These are phyloP conservation scores for Microcebus jonahi DNA, from an alignment of 2,113 vertebrate species.

Conservation along the genomic window DNA sequence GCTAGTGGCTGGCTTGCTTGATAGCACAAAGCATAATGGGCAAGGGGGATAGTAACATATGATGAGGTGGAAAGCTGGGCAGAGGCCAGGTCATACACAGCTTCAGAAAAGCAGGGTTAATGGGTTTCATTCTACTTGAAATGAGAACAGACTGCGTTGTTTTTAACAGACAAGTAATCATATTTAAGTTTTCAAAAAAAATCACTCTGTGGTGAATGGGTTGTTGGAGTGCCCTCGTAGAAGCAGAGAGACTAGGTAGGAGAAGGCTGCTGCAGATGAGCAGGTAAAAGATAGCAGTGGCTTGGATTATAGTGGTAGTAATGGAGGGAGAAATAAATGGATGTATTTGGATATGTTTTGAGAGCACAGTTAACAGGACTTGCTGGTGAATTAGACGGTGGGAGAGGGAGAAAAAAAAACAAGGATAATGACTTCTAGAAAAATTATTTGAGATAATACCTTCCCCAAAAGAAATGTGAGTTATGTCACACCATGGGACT, in stretches of 20 bases:
- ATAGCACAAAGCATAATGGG: background rate
- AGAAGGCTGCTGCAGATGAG: background rate
- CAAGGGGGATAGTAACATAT: background rate
- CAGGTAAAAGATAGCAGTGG: background rate
- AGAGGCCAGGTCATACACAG: background rate
- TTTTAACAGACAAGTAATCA: conserved; percentile 4
- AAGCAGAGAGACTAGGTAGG: background rate
- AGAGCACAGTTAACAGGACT: background rate
- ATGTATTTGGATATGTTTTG: background rate
- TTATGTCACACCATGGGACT: background rate
- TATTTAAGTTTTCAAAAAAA: background rate
- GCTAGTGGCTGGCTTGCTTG: background rate
- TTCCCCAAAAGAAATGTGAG: background rate
- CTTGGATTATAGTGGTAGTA: background rate
- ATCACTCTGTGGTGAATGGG: background rate
- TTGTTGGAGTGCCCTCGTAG: background rate
- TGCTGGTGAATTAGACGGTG: background rate
- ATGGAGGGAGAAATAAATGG: background rate
- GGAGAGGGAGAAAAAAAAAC: background rate
- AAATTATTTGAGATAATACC: background rate
- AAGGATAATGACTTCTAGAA: background rate
- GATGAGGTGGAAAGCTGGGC: background rate
- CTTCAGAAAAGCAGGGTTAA: background rate
- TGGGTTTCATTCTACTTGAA: background rate
- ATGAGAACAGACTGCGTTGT: background rate